phyloP scores from a whole-genome alignment of 2,113 vertebrate species.

The Caranx melampygus region DNA sequence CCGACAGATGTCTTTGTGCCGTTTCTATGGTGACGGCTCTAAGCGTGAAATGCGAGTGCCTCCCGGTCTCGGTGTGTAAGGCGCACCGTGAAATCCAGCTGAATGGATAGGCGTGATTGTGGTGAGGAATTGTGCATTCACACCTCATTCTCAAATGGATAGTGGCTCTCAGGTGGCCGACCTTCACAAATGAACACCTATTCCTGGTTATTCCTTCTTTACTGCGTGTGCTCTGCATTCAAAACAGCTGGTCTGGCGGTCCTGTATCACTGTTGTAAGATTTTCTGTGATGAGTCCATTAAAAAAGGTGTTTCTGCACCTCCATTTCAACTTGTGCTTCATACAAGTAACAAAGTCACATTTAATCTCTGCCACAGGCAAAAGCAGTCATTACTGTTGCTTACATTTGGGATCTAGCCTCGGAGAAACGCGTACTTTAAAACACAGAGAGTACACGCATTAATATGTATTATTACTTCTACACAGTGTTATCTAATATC shows the following conservation, averaged over 20 bases:
- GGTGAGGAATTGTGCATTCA: conserved; percentile 64
- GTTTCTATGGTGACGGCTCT: conserved; percentile 69
- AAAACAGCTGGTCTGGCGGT: conserved; percentile 13
- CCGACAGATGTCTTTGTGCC: conserved; percentile 70
- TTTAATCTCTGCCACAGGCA: conserved; percentile 55
- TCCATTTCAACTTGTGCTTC: conserved; percentile 39
- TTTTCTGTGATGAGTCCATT: conserved; percentile 57
- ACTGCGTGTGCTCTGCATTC: conserved; percentile 50
- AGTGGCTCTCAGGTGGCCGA: conserved; percentile 56
- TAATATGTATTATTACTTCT: background rate
- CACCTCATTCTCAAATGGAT: conserved; percentile 61
- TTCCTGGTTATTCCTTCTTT: conserved; percentile 62
- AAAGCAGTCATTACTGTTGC: conserved; percentile 29
- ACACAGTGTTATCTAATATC: background rate
- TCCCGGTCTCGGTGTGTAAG: conserved; percentile 43
- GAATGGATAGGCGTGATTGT: conserved; percentile 57
- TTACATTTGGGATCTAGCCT: conserved; percentile 36
- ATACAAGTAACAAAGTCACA: conserved; percentile 44
- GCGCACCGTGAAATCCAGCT: conserved; percentile 64
- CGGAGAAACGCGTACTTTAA: background rate
- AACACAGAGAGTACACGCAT: background rate
- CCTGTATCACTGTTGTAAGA: conserved; percentile 24
- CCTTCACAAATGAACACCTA: conserved; percentile 76
- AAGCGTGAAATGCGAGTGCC: conserved; percentile 67
- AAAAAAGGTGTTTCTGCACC: conserved; percentile 51